Evolutionary conservation across 2,888 invertebrate genomes (phyloP), one percentile per base, ranked within the genome.

Genomic region (Euproctis similis): DNA sequence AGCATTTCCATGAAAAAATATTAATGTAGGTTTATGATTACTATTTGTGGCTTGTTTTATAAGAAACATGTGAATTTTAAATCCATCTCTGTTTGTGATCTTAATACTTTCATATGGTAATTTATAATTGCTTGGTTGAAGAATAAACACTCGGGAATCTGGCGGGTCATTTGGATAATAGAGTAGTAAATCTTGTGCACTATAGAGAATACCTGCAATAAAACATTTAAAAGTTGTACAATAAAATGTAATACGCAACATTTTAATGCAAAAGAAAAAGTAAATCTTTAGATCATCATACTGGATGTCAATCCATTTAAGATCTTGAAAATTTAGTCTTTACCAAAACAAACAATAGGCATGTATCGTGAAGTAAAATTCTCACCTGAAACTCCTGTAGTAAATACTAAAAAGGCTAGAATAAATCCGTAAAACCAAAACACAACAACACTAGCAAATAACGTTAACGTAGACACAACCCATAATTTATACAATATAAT

Each of bases 1-100:
- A 28, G 97, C 97, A 88, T 97, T 98, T 4, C 97, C 97, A 85
- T 98, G 97, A 43, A 97, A 90, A 75, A 94, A 96, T 27, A 97
- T 78, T 59, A 97, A 85, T 6, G 97, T 97, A 0, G 95, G 94
- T 28, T 88, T 89, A 54, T 87, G 86, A 45, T 88, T 87, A 47
- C 88, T 88, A 39, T 89, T 87, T 24, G 88, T 88, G 1, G 88
- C 81, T 65, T 95, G 95, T 52, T 90, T 88, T 38, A 95, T 91
- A 55, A 94, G 90, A 64, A 92, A 95, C 72, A 93, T 89, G 53
- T 95, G 94, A 27, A 95, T 82, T 54, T 89, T 88, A 2, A 90
- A 88, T 12, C 92, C 92, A 86, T 95, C 95, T 28, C 87, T 85
- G 28, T 90, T 91, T 12, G 53, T 64, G 31, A 78, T 70, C 61